Percentiles rank a stretch among this genome's conserved stretches.
Conservation (phyloP, 2,797 vertebrate species). For the Clarias pachynema region DNA sequence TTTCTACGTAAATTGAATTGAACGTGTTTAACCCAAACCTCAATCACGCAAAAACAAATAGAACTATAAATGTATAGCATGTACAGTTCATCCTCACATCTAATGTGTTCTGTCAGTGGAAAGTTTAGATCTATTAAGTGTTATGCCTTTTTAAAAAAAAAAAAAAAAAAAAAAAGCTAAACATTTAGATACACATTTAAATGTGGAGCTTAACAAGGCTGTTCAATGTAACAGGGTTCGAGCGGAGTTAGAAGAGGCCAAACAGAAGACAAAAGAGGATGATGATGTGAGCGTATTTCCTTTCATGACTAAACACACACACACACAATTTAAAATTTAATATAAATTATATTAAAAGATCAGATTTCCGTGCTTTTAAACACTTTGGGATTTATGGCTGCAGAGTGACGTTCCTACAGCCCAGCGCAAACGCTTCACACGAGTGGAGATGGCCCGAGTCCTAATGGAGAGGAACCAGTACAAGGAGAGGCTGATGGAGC, state of each 20-base stretch:
- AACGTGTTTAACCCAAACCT: not conserved
- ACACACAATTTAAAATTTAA: not conserved
- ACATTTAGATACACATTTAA: not conserved
- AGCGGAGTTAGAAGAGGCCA: slow-evolving; percentile 84
- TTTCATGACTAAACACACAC: not conserved
- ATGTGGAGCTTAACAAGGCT: not conserved
- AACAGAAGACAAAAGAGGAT: slow-evolving; percentile 89
- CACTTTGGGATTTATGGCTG: slow-evolving; percentile 1
- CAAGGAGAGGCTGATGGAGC: slow-evolving; percentile 89
- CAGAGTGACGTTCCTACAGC: slow-evolving; percentile 89
- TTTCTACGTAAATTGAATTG: not conserved
- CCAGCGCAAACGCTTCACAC: slow-evolving; percentile 86
- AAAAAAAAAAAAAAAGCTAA: not conserved
- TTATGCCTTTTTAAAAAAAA: too few relatives aligned
- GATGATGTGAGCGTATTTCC: slow-evolving; percentile 85
- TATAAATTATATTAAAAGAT: not conserved
- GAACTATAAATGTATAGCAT: not conserved
- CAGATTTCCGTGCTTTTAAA: not conserved
- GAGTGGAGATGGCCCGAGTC: slow-evolving; percentile 89
- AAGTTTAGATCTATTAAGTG: too few relatives aligned
- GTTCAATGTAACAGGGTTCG: slow-evolving; percentile 77
- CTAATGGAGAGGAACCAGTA: slow-evolving; percentile 92
- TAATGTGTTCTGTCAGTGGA: not conserved
- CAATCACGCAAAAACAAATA: not conserved
- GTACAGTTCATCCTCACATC: not conserved